Evolutionary conservation across 2,113 vertebrate species (phyloP).

Genomic region (Pithys albifrons): DNA sequence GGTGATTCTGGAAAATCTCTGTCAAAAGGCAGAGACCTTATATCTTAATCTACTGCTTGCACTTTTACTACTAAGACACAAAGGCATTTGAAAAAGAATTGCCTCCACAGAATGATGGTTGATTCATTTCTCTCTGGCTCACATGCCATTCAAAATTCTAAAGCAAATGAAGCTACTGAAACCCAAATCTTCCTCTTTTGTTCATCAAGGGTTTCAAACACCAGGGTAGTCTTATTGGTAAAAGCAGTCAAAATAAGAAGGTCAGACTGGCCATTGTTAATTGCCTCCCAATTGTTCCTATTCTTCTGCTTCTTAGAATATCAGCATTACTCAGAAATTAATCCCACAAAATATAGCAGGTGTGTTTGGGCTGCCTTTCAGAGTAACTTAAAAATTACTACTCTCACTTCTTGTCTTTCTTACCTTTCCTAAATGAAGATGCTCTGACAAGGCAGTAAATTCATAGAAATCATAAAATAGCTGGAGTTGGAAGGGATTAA

Average conservation of each 20-base stretch:
- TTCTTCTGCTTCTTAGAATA: neutral
- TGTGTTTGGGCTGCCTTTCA: neutral
- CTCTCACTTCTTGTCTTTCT: neutral
- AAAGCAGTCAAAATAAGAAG: neutral
- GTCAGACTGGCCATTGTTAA: neutral
- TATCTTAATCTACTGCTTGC: neutral
- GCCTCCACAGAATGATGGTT: neutral
- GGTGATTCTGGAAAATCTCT: neutral
- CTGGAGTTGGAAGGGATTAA: neutral
- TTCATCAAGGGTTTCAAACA: neutral
- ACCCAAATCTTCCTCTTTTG: neutral
- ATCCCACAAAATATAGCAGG: neutral
- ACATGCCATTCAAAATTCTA: neutral
- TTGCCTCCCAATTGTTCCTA: neutral
- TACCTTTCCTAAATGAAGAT: neutral
- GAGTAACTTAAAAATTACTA: neutral
- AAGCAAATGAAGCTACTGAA: neutral
- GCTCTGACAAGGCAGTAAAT: neutral
- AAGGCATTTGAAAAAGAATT: neutral
- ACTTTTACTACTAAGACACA: neutral
- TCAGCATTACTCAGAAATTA: neutral
- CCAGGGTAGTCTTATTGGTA: neutral
- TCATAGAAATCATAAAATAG: neutral
- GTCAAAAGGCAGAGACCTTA: neutral
- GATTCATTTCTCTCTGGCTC: neutral